Percentiles rank a stretch among this genome's conserved stretches.
phyloP scores from a whole-genome alignment of 2,888 invertebrate species.

The Ophion obscuratus region DNA sequence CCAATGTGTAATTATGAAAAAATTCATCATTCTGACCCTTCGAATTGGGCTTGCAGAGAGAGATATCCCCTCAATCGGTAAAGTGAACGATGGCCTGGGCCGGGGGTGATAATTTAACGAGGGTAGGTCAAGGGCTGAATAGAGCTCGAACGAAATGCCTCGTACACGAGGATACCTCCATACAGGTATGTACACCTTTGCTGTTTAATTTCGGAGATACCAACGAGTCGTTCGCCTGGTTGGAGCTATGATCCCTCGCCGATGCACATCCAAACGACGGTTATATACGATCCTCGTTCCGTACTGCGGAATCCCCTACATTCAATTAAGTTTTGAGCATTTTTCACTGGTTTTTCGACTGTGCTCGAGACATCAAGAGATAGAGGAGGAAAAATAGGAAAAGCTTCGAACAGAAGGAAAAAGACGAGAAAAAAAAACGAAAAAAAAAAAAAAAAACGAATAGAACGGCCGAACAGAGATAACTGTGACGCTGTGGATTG shows the following conservation, averaged over 20 bases:
- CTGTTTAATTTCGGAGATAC: conserved; percentile 67
- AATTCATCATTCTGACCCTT: too few relatives aligned
- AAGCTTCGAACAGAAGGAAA: not conserved
- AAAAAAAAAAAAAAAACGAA: conserved; percentile 20
- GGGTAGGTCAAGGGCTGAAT: not conserved
- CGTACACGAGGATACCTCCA: conserved; percentile 12
- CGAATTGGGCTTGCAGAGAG: too few relatives aligned
- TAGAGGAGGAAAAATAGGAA: conserved; percentile 1
- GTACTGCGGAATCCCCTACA: conserved; percentile 41
- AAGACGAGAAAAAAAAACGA: not conserved
- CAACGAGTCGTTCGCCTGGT: conserved; percentile 54
- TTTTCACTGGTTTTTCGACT: conserved; percentile 59
- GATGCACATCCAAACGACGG: conserved; percentile 48
- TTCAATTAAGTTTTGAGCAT: conserved; percentile 70
- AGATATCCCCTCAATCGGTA: too few relatives aligned
- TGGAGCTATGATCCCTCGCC: conserved; percentile 59
- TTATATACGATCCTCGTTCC: not conserved
- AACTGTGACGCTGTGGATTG: conserved; percentile 62
- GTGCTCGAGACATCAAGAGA: conserved; percentile 43
- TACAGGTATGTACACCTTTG: conserved; percentile 51
- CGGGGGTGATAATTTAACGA: not conserved
- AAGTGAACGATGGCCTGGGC: too few relatives aligned
- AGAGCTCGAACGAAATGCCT: not conserved
- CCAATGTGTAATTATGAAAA: too few relatives aligned
- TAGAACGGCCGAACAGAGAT: conserved; percentile 49